These are phyloP conservation scores for Eremobia ochroleuca DNA, from an alignment of 2,888 invertebrate species.

Conservation along the genomic window DNA sequence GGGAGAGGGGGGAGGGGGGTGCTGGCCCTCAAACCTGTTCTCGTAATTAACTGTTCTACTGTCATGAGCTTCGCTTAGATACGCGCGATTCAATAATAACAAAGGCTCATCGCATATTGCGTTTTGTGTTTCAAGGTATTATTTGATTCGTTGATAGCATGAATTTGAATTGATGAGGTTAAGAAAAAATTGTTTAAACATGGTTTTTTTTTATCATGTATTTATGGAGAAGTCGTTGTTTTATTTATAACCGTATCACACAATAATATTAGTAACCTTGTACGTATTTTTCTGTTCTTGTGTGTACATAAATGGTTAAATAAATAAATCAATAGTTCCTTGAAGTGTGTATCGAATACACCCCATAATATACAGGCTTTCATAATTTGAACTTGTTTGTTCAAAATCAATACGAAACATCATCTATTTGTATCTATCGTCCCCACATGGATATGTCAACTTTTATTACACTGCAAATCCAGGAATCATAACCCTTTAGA, in stretches of 20 bases:
- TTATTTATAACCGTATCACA: background rate
- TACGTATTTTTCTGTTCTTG: background rate
- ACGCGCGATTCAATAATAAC: conserved; percentile 43
- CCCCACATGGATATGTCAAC: background rate
- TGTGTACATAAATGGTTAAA: background rate
- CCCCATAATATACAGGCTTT: background rate
- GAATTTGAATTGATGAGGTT: conserved; percentile 2
- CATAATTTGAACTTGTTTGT: background rate
- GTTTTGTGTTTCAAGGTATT: conserved; percentile 20
- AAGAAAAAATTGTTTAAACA: background rate
- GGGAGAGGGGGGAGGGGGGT: background rate
- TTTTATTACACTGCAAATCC: background rate
- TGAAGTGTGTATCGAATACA: background rate
- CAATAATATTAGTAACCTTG: background rate
- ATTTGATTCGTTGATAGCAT: background rate
- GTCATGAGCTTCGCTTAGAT: conserved; percentile 43
- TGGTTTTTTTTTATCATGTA: too few species aligned
- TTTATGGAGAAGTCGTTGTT: too few species aligned
- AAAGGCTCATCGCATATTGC: conserved; percentile 13
- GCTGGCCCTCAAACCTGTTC: conserved; percentile 48
- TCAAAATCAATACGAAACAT: background rate
- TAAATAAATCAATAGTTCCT: background rate
- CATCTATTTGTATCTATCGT: background rate
- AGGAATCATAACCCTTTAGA: background rate
- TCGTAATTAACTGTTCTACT: conserved; percentile 54